These are phyloP conservation scores for Nothoprocta pentlandii DNA, from an alignment of 2,113 vertebrate genomes.

Conservation along the genomic window DNA sequence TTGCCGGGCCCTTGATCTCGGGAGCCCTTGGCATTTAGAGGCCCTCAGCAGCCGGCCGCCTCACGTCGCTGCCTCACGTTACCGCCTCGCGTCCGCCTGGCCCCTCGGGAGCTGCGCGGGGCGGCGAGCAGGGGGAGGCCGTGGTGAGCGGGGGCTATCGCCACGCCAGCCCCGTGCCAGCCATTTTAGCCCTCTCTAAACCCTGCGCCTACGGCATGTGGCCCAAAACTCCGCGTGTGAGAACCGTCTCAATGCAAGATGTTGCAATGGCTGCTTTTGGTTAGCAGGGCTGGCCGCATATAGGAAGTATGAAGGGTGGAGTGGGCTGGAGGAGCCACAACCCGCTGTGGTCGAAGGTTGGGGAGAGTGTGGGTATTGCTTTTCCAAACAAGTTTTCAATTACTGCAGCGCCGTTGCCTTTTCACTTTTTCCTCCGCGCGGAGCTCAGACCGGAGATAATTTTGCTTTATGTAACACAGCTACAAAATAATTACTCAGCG, in stretches of 20 bases:
- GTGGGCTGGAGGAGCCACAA: neutral
- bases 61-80: neutral
- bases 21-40: neutral
- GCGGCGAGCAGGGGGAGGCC: neutral
- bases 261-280: too few relatives aligned
- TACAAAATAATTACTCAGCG: neutral
- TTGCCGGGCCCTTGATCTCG: neutral
- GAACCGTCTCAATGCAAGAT: neutral
- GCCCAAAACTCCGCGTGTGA: neutral
- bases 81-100: neutral
- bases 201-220: neutral
- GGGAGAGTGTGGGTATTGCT: neutral
- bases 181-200: neutral
- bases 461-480: neutral
- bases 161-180: neutral
- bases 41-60: neutral
- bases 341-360: neutral
- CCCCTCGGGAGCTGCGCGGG: neutral
- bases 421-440: fast-evolving
- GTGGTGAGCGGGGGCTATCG: too few relatives aligned
- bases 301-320: neutral
- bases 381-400: neutral
- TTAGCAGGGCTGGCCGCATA: neutral
- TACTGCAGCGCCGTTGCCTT: neutral
- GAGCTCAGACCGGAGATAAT: neutral